Base-by-base conservation (phyloP, 2,797 vertebrate genomes). In the Gymnocypris eckloni region DNA sequence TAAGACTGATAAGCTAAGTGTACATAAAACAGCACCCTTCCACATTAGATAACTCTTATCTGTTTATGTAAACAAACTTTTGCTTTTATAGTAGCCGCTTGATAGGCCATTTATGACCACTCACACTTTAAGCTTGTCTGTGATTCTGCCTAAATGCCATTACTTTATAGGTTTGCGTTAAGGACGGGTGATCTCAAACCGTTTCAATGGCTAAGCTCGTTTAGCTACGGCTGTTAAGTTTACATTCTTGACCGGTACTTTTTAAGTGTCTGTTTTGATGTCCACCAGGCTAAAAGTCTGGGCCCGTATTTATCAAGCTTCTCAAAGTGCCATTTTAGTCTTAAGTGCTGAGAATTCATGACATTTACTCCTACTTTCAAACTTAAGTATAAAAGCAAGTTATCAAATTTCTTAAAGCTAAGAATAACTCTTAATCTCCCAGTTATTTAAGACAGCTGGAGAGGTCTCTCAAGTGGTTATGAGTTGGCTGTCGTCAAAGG, bases 21-120 rank as follows among this genome's bases (percentile, higher is more conserved):
- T 54, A 72, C 45, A 79, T 93, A 90, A 89, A 92, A 90, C 82
- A 93, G 91, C 94, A 93, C 91, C 85, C 92, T 94, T 92, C 91
- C 87, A 79, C 88, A 91, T 89, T 86, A 83, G 92, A 94, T 93
- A 93, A 91, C 86, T 59, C 92, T 94, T 95, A 95, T 95, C 95
- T 89, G 87, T 86, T 88, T 86, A 76, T 43, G 90, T 91, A 95
- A 95, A 95, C 93, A 95, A 87, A 84, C 89, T 88, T 64, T 88
- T 4, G 70, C 22, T 86, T 91, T 95, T 94, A 93, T 95, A 95
- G 92, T 90, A 86, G 88, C 82, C 33, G 41, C 71, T 73, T 41
- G 4, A 28, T 72, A 28, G 78, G 79, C 37, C 20, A 78, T 89
- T 89, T 85, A 88, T 86, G 18, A 41, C 67, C 78, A 50, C 81